Base-by-base conservation (phyloP, 2,888 invertebrate species). In the Synergus umbraculus region DNA sequence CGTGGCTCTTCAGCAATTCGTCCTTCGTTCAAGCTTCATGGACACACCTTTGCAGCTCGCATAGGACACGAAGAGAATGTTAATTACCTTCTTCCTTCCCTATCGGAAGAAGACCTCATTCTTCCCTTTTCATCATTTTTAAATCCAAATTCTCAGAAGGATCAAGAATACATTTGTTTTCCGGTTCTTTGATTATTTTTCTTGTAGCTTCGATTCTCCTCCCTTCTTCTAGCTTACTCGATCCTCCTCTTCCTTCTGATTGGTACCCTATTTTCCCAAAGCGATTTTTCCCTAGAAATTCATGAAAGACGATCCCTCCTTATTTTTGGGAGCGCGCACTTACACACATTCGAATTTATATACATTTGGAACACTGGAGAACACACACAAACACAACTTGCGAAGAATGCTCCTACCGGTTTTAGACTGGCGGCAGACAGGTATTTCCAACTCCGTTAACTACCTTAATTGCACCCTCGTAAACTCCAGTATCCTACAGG, bases 381-480 rank as follows among this genome's bases (percentile, higher is more conserved):
- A 69, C 54, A 41, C 73, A 73, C 73, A 73, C 49, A 54, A 60
- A 54, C 73, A 49, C 85, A 85, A 85, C 37, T 54, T 73, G 54
- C 73, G n/a, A 73, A 73, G 73, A 88, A 87, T 85, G 88, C 86
- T 84, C 86, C 85, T 90, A 90, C 90, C 90, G 90, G 90, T 89
- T 90, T 90, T 88, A 85, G 86, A 85, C 85, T 84, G 85, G 83
- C 85, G 82, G 84, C 85, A 85, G 88, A 86, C 89, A 87, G 90
- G 88, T 88, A 89, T 90, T 88, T 87, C 87, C 85, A 83, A 85
- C 87, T 88, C 90, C 90, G 89, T 90, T 89, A 89, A 87, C 86
- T 87, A 86, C 85, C 85, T 88, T 87, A 86, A 89, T 89, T 87
- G 87, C 88, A 83, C 84, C 83, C 83, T 79, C 79, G 79, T 79